Conservation (phyloP, 2,888 invertebrate genomes). For the Lochmaea crataegi region DNA sequence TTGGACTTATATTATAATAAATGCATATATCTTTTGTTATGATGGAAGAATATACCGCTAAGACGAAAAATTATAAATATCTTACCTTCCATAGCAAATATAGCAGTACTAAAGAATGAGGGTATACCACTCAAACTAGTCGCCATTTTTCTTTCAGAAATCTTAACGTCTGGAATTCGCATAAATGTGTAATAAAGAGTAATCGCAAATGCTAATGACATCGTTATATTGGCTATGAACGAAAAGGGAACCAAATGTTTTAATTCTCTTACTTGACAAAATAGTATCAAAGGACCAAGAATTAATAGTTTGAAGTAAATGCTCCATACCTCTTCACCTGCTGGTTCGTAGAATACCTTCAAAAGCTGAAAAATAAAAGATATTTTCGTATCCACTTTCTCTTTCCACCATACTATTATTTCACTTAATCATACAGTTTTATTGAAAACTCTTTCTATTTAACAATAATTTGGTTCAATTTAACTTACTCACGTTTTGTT, state of each 20-base stretch:
- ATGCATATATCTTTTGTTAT: no score
- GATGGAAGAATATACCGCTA: no score
- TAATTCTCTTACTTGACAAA: slow-evolving; percentile 81
- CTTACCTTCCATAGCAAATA: slow-evolving; percentile 93
- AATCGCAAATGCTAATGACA: slow-evolving; percentile 79
- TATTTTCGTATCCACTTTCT: no score
- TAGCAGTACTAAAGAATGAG: slow-evolving; percentile 92
- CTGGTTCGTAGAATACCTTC: slow-evolving; percentile 70
- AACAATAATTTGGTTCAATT: no score
- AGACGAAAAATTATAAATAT: not conserved
- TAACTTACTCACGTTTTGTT: no score
- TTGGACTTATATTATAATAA: no score
- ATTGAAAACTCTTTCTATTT: no score
- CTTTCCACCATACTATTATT: no score
- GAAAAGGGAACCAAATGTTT: slow-evolving; percentile 92
- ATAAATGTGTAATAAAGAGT: slow-evolving; percentile 86
- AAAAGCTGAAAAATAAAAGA: slow-evolving; percentile 67
- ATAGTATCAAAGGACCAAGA: slow-evolving; percentile 76
- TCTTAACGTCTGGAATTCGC: slow-evolving; percentile 61
- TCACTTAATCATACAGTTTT: no score
- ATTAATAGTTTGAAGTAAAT: slow-evolving; percentile 76
- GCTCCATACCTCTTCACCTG: slow-evolving; percentile 61
- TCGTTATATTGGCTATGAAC: slow-evolving; percentile 84
- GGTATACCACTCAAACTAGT: slow-evolving; percentile 66
- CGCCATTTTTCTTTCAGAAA: slow-evolving; percentile 66